Conservation (phyloP, 2,113 vertebrate genomes). For the Tragelaphus imberbis region DNA sequence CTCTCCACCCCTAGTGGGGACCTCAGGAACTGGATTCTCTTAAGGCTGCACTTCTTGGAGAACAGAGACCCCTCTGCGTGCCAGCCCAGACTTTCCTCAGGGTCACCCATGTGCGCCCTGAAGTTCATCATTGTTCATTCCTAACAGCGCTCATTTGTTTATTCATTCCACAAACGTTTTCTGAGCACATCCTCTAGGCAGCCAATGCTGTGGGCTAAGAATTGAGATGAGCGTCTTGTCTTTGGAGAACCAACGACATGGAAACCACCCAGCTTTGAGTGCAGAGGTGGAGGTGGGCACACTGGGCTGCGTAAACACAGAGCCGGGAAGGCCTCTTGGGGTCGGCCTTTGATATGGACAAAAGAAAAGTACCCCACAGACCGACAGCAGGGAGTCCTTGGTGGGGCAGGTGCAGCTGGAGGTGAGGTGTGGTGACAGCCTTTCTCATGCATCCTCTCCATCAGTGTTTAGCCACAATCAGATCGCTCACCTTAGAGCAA, state of each 20-base stretch:
- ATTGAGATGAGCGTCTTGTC: not conserved
- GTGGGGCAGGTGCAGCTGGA: fast-evolving
- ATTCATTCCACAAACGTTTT: not conserved
- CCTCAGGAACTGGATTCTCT: not conserved
- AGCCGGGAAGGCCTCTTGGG: not conserved
- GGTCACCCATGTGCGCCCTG: not conserved
- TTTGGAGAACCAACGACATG: not conserved
- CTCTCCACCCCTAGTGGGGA: not conserved
- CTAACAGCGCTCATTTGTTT: not conserved
- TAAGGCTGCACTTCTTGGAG: not conserved
- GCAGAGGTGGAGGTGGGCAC: not conserved
- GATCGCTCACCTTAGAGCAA: not conserved
- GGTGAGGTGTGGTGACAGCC: fast-evolving
- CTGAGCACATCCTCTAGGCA: not conserved
- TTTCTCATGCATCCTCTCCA: not conserved
- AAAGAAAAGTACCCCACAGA: not conserved
- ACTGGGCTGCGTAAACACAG: not conserved
- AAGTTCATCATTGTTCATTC: not conserved
- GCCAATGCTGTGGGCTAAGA: not conserved
- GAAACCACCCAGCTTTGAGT: not conserved
- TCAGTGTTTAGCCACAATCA: fast-evolving
- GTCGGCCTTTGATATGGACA: not conserved
- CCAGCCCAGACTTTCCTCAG: not conserved
- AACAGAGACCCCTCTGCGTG: not conserved
- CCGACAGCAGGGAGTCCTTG: not conserved